Percentiles rank a stretch among this genome's conserved stretches.
Evolutionary conservation across 1,140 invertebrate species (phyloP).

Genomic region (Zaprionus gabonicus): DNA sequence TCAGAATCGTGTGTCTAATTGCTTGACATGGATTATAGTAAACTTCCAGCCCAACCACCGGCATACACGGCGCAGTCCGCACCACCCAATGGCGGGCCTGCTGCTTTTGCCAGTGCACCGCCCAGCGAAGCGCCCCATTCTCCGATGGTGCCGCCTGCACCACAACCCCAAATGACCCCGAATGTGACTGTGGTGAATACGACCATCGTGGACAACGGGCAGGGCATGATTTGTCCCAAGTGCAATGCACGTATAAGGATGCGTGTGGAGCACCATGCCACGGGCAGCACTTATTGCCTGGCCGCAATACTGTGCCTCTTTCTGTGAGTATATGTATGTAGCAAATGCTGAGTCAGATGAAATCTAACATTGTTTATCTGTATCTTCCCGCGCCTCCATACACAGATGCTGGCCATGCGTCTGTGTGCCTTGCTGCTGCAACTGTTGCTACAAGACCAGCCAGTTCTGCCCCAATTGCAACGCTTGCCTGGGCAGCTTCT

Average conservation of each 20-base stretch:
- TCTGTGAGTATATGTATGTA: constrained; percentile 42
- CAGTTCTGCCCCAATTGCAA: constrained; percentile 89
- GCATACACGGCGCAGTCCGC: neutral
- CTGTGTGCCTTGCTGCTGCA: constrained; percentile 88
- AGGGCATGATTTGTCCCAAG: constrained; percentile 56
- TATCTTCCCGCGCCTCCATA: neutral
- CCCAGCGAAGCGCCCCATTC: neutral
- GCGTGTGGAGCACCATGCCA: constrained; percentile 50
- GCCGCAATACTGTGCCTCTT: constrained; percentile 48
- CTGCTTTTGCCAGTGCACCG: constrained; percentile 16
- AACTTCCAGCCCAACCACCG: constrained; percentile 11
- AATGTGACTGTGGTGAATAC: constrained; percentile 11
- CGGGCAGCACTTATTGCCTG: constrained; percentile 49
- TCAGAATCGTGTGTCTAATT: neutral
- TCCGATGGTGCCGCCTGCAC: neutral
- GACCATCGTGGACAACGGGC: constrained; percentile 1
- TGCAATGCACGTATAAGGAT: constrained; percentile 48
- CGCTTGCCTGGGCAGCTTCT: constrained; percentile 85
- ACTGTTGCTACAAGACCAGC: constrained; percentile 87
- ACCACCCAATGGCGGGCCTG: neutral
- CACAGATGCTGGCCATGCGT: constrained; percentile 86
- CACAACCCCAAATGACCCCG: neutral
- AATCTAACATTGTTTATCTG: neutral
- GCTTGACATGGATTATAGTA: constrained; percentile 20
- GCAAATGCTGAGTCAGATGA: neutral